Base-by-base conservation (phyloP, 1,140 invertebrate species). In the Probaryconus sp. region DNA sequence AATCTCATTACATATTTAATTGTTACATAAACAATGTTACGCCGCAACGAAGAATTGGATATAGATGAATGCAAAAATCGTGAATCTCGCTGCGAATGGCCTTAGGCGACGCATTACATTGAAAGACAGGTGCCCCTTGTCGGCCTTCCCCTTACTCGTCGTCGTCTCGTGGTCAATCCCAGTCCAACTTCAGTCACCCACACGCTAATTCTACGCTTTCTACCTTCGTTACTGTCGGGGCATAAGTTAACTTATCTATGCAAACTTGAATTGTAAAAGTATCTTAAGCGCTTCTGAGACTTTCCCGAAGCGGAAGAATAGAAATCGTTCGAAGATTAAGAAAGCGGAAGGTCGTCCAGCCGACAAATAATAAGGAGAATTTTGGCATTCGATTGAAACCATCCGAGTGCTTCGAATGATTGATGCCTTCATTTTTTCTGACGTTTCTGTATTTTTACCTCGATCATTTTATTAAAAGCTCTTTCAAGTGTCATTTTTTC, bases 171-270 rank as follows among this genome's bases (percentile, higher is more conserved):
- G 65, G 55, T 69, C 65, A 60, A 48, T 21, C 26, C 13, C 28
- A 35, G 9, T 60, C 58, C 45, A 56, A 64, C 58, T 58, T 48
- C 50, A 40, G 35, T 60, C 61, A 60, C 53, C 55, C 53, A 65
- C 69, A 65, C 60, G 31, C 45, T 18, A 60, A 31, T 65, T 64
- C 43, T 47, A 72, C 69, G 69, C 69, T 72, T 72, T 72, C 69
- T 72, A 65, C 60, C 45, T 45, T 9, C 33, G 16, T 2, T 35
- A 17, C 40, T 18, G 42, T 43, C 20, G 21, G 53, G 16, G 13
- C 64, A 28, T 18, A 24, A 16, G 24, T 48, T n/a, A 45, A 17
- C 47, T 14, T 37, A 33, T 47, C 28, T 33, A 70, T 70, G 56
- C 40, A 33, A 63, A 70, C 61, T 70, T 48, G 11, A 50, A 63